Conservation (phyloP, 2,797 vertebrate species). For the Gymnodraco acuticeps region DNA sequence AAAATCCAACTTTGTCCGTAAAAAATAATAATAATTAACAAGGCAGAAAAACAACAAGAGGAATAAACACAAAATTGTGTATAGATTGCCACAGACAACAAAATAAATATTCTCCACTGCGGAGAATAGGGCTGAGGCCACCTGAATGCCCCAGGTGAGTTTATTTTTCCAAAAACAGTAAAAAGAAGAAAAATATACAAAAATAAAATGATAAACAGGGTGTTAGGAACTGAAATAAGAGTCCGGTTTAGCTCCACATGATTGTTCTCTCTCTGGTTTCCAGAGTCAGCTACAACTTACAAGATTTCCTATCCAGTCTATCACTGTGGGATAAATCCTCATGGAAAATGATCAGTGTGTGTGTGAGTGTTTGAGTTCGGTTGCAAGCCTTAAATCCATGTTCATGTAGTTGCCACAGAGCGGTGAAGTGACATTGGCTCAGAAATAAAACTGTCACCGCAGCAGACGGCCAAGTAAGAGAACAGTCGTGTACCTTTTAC, state of each 20-base stretch:
- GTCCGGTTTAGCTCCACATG: slow-evolving; percentile 93
- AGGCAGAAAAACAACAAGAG: slow-evolving; percentile 60
- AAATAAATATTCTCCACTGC: slow-evolving; percentile 89
- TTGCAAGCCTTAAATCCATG: slow-evolving; percentile 31
- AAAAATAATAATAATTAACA: slow-evolving; percentile 81
- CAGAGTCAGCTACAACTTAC: slow-evolving; percentile 81
- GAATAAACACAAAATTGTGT: slow-evolving; percentile 86
- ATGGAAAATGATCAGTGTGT: slow-evolving; percentile 49
- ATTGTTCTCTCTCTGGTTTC: slow-evolving; percentile 68
- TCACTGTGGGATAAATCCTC: slow-evolving; percentile 53
- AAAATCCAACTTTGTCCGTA: slow-evolving; percentile 77
- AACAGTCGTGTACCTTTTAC: slow-evolving; percentile 52
- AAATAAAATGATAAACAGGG: slow-evolving; percentile 72
- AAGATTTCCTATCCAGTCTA: slow-evolving; percentile 71
- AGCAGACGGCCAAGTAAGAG: slow-evolving; percentile 36
- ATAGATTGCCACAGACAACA: slow-evolving; percentile 95
- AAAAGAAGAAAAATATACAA: slow-evolving; percentile 72
- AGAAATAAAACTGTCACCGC: slow-evolving; percentile 77
- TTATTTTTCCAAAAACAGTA: slow-evolving; percentile 72
- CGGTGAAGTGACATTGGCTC: slow-evolving; percentile 51
- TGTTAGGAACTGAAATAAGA: slow-evolving; percentile 92
- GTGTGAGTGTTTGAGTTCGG: slow-evolving; percentile 21
- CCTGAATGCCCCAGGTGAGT: slow-evolving; percentile 78
- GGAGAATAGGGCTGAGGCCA: slow-evolving; percentile 87
- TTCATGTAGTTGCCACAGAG: slow-evolving; percentile 37